Conservation (phyloP, 2,888 invertebrate genomes). For the Eulithis testata region DNA sequence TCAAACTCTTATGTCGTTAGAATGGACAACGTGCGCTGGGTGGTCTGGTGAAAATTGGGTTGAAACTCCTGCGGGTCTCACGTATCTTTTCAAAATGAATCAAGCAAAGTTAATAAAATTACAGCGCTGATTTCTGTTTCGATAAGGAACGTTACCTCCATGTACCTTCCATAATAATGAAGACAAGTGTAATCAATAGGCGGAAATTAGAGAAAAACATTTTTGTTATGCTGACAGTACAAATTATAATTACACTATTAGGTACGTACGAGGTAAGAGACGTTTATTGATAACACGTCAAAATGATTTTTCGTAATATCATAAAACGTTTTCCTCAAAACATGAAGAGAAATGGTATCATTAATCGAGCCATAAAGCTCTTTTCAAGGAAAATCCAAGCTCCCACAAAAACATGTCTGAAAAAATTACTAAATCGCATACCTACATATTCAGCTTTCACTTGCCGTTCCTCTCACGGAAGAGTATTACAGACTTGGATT, state of each 20-base stretch:
- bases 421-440: conserved; percentile 52
- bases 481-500: conserved; percentile 67
- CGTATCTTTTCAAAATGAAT: no score
- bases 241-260: background rate
- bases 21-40: no score
- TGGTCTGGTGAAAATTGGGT: no score
- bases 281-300: conserved; percentile 1
- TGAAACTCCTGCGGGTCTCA: no score
- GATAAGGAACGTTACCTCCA: no score
- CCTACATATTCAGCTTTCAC: conserved; percentile 51
- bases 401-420: conserved; percentile 41
- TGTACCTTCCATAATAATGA: no score
- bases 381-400: conserved; percentile 37
- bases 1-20: no score
- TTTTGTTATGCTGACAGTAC: background rate
- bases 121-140: no score
- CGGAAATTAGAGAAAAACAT: no score
- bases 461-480: conserved; percentile 57
- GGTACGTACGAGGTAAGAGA: background rate
- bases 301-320: conserved; percentile 17
- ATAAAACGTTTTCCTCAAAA: conserved; percentile 25
- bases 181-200: no score
- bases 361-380: conserved; percentile 38
- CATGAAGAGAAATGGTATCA: conserved; percentile 23
- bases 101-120: no score